Conservation (phyloP, 2,888 invertebrate genomes). For the Aspidiotus destructor region DNA sequence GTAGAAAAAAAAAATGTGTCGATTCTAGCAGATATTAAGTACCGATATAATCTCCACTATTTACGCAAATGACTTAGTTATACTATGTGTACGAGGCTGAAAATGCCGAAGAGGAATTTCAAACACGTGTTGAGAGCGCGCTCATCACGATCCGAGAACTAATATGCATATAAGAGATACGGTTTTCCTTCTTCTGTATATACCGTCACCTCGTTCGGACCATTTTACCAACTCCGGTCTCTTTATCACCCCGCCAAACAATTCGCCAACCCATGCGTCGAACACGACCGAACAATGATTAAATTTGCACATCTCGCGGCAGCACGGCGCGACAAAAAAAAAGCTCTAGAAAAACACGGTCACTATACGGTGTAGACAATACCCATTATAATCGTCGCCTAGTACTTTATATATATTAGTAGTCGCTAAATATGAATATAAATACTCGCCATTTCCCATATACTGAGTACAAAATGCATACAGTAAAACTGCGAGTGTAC, state of each 20-base stretch:
- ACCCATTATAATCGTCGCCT: constrained; percentile 21
- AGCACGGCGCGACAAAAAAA: constrained; percentile 4
- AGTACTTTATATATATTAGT: constrained; percentile 12
- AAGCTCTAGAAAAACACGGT: background rate
- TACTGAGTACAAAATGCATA: too few species aligned
- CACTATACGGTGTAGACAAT: constrained; percentile 13
- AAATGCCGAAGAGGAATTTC: constrained; percentile 3
- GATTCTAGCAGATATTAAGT: background rate
- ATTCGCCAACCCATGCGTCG: background rate
- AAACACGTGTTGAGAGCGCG: constrained; percentile 29
- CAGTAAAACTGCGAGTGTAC: too few species aligned
- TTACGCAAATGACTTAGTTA: constrained; percentile 1
- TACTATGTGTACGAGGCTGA: background rate
- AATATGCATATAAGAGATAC: constrained; percentile 27
- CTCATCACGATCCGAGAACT: constrained; percentile 27
- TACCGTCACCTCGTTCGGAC: background rate
- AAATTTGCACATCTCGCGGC: constrained; percentile 23
- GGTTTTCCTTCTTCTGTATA: background rate
- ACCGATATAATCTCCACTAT: background rate
- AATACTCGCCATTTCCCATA: background rate
- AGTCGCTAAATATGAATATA: constrained; percentile 28
- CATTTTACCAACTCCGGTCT: too few species aligned
- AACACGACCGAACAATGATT: constrained; percentile 32
- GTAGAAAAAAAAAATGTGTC: constrained; percentile 3
- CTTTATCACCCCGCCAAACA: too few species aligned